Base-by-base conservation (phyloP, 2,797 vertebrate species). In the Centropyge bicolor region DNA sequence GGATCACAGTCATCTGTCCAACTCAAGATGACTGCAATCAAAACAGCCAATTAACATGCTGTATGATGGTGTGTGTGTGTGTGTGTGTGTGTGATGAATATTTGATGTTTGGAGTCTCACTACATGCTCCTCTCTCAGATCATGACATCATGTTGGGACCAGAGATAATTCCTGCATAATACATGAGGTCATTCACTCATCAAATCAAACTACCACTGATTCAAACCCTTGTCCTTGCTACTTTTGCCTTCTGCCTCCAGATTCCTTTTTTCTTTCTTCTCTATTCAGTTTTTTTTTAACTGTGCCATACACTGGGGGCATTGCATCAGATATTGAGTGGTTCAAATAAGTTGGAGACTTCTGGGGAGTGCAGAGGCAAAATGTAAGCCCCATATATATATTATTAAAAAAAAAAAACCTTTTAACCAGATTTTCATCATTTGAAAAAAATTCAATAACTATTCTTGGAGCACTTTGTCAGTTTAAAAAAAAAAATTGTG, bases 91-190 rank as follows among this genome's bases (percentile, higher is more conserved):
- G 36, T 46, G 49, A 90, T 94, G 61, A 91, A 94, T 93, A 87
- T 91, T 94, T 92, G 48, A 94, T 91, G 86, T 76, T 27, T 35
- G 16, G 88, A 82, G 84, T 69, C 75, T 76, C 55, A 59, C 79
- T 82, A 85, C 84, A 86, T 80, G 70, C 84, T 83, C 80, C 22
- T 74, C 70, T 83, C 81, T 91, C 82, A 91, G 90, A 93, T 94
- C 88, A 88, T 87, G 86, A 87, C 86, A 91, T 81, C 84, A 87
- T 89, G 91, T 89, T 88, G 86, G 78, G 89, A 93, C 79, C 79
- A 85, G 56, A 70, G 78, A 84, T 85, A 57, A 79, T 78, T 76
- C 80, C 38, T 92, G 73, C 78, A 93, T 93, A 87, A 94, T 89
- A 69, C 77, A 94, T 88, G 77, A 90, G 86, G 90, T 90, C 82